phyloP scores from a whole-genome alignment of 2,113 vertebrate genomes.

The Lophura nycthemera region DNA sequence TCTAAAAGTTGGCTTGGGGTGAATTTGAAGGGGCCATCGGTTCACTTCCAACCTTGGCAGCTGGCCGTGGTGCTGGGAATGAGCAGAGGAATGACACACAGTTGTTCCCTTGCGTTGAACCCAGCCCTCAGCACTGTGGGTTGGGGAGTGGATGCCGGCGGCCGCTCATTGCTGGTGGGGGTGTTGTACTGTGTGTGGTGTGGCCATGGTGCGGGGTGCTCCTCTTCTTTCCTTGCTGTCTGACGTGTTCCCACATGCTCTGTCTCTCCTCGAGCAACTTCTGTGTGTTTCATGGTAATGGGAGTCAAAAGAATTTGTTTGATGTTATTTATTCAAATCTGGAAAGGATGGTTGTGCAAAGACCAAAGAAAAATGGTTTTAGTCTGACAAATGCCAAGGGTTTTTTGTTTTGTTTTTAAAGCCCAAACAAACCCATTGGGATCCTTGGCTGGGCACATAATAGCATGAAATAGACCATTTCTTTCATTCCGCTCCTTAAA shows the following conservation, averaged over 20 bases:
- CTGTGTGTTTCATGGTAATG: constrained; percentile 2
- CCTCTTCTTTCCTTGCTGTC: not conserved
- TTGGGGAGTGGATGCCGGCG: not conserved
- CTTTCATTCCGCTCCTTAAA: constrained; percentile 63
- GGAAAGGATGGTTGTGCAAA: constrained; percentile 48
- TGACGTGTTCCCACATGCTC: not conserved
- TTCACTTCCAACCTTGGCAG: not conserved
- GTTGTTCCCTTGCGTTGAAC: not conserved
- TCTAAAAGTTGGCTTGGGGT: not conserved
- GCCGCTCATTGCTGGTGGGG: not conserved
- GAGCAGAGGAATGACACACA: not conserved
- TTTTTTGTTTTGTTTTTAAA: constrained; percentile 67
- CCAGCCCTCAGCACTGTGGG: not conserved
- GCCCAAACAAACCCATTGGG: constrained; percentile 60
- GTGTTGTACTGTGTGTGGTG: not conserved
- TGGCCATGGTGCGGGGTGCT: not conserved
- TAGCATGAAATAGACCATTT: constrained; percentile 63
- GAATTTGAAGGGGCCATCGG: not conserved
- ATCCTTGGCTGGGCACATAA: constrained; percentile 51
- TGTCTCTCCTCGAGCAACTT: not conserved
- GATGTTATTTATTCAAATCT: constrained; percentile 64
- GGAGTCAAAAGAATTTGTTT: constrained; percentile 46
- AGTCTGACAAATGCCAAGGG: constrained; percentile 61
- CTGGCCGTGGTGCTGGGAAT: not conserved
- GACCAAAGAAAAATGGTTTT: constrained; percentile 64